A percentile compares a stretch with the other conserved stretches of the same genome.
Evolutionary conservation across 2,888 invertebrate genomes (phyloP).

Genomic region (Caenorhabditis plicata): DNA sequence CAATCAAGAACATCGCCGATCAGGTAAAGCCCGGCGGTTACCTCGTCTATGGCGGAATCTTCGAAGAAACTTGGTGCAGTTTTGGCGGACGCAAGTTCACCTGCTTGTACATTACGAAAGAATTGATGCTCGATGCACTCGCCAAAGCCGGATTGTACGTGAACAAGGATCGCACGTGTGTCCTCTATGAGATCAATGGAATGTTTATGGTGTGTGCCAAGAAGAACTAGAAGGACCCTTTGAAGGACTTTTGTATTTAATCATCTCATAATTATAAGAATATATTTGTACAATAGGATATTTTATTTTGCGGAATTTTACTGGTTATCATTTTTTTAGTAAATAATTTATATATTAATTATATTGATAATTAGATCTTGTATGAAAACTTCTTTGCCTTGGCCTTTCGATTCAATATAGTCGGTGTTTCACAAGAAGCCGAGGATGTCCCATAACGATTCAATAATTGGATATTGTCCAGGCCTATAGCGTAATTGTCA

Average conservation of each 20-base stretch:
- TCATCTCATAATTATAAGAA: not conserved
- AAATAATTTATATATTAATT: not conserved
- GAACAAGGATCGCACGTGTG: conserved; percentile 37
- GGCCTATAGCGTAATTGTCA: conserved; percentile 57
- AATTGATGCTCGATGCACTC: conserved; percentile 52
- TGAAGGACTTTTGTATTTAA: not conserved
- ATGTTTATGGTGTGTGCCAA: conserved; percentile 58
- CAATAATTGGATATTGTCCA: conserved; percentile 58
- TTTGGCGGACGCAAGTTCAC: conserved; percentile 61
- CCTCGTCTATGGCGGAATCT: conserved; percentile 59
- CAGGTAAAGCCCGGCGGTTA: conserved; percentile 52
- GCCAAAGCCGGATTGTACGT: conserved; percentile 51
- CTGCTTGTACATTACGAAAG: conserved; percentile 59
- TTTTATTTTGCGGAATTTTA: not conserved
- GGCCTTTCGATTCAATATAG: no score
- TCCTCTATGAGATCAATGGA: conserved; percentile 57
- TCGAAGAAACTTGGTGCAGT: conserved; percentile 64
- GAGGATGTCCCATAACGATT: conserved; percentile 42
- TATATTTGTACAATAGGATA: not conserved
- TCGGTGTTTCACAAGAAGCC: conserved; percentile 15
- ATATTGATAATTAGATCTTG: not conserved
- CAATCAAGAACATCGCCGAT: conserved; percentile 42
- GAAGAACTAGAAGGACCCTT: conserved; percentile 11
- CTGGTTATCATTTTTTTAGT: not conserved
- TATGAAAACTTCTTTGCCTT: no score